Conservation (phyloP, 2,113 vertebrate species). For the Vireo altiloquus region DNA sequence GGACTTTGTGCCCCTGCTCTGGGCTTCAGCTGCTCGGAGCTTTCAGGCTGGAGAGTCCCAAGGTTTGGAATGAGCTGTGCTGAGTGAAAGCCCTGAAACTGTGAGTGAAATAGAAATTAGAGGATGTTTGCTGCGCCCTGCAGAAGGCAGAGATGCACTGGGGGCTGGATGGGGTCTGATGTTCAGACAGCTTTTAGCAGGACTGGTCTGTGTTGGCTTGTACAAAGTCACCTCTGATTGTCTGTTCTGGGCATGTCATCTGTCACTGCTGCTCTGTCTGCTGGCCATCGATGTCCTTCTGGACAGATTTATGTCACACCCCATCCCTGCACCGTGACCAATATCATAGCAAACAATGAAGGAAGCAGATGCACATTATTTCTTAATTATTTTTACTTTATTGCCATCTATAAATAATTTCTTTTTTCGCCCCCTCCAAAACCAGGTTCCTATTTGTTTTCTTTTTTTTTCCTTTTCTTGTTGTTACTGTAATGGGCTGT, state of each 20-base stretch:
- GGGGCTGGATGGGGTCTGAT: background rate
- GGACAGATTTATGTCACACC: background rate
- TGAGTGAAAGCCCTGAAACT: background rate
- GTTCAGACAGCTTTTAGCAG: background rate
- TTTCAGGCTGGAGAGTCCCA: background rate
- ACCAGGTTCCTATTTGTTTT: background rate
- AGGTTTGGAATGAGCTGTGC: background rate
- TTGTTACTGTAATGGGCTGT: background rate
- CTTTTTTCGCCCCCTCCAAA: background rate
- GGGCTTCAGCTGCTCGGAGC: background rate
- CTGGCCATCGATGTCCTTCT: background rate
- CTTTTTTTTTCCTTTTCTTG: background rate
- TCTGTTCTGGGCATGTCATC: background rate
- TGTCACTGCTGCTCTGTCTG: background rate
- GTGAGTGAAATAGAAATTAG: background rate
- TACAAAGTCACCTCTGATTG: background rate
- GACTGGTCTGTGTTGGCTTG: fast-evolving
- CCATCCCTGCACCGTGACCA: background rate
- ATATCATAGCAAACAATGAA: background rate
- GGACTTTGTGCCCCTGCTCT: background rate
- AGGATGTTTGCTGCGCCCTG: background rate
- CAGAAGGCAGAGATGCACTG: background rate
- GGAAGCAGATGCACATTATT: background rate
- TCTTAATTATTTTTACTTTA: background rate
- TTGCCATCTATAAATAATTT: background rate